Evolutionary conservation across 2,888 invertebrate genomes (phyloP).

Genomic region (Subacronicta megacephala): DNA sequence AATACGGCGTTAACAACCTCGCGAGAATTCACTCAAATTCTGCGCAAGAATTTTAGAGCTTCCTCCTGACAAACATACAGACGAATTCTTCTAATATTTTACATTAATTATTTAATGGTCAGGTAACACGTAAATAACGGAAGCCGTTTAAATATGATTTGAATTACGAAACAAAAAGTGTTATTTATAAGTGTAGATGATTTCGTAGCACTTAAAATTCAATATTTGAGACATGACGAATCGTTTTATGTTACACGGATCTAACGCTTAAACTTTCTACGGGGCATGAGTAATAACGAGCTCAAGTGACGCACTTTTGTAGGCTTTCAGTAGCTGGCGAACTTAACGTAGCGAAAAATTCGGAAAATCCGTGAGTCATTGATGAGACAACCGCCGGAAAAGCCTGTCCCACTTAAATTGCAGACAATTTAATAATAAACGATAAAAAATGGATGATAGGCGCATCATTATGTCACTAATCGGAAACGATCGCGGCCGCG

Average conservation of each 20-base stretch:
- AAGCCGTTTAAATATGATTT: slow-evolving; percentile 41
- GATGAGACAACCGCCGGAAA: slow-evolving; percentile 78
- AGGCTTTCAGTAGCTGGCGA: slow-evolving; percentile 76
- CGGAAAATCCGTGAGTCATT: slow-evolving; percentile 86
- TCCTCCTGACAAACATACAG: slow-evolving; percentile 40
- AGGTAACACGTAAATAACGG: slow-evolving; percentile 46
- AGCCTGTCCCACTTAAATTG: slow-evolving; percentile 73
- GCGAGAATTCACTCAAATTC: slow-evolving; percentile 16
- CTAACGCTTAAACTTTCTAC: slow-evolving; percentile 72
- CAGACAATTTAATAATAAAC: slow-evolving; percentile 65
- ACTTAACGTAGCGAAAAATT: slow-evolving; percentile 70
- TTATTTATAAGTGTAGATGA: slow-evolving; percentile 41
- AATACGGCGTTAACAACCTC: slow-evolving; percentile 12
- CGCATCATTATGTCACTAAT: slow-evolving; percentile 74
- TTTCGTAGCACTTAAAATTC: slow-evolving; percentile 62
- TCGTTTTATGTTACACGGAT: slow-evolving; percentile 66
- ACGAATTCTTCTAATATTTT: slow-evolving; percentile 36
- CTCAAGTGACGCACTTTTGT: slow-evolving; percentile 70
- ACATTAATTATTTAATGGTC: slow-evolving; percentile 55
- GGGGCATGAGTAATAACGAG: slow-evolving; percentile 77
- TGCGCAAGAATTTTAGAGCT: slow-evolving; percentile 23
- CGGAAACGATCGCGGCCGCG: slow-evolving; percentile 55
- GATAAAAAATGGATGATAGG: slow-evolving; percentile 69
- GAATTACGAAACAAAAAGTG: slow-evolving; percentile 46
- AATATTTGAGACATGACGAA: slow-evolving; percentile 68